Percentiles rank a stretch among this genome's conserved stretches.
These are phyloP conservation scores for Hestina assimilis DNA, from an alignment of 1,140 invertebrate genomes.

Conservation along the genomic window DNA sequence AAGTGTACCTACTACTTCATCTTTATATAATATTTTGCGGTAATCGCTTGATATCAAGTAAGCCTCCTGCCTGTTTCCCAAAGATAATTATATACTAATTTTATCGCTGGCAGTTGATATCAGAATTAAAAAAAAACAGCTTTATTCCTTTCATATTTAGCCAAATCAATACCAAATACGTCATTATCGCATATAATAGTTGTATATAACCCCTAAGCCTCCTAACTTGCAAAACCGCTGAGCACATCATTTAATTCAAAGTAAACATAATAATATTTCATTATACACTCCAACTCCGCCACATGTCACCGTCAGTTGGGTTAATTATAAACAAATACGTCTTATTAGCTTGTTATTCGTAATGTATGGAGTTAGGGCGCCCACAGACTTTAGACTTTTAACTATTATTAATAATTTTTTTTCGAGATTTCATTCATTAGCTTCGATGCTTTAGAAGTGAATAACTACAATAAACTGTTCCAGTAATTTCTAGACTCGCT, in stretches of 20 bases:
- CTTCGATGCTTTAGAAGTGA: no score
- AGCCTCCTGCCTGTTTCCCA: no score
- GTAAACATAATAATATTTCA: slow-evolving; percentile 15
- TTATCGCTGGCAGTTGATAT: no score
- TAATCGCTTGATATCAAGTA: no score
- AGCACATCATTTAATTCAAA: slow-evolving; percentile 1
- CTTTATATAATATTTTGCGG: no score
- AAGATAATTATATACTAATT: no score
- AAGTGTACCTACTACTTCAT: no score
- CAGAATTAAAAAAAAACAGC: no score
- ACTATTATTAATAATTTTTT: neutral
- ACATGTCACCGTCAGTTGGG: slow-evolving; percentile 23
- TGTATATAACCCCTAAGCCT: neutral
- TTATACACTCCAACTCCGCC: slow-evolving; percentile 9
- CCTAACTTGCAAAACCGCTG: neutral
- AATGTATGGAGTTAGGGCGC: slow-evolving; percentile 18
- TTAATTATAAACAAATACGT: slow-evolving; percentile 40
- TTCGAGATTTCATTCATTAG: neutral
- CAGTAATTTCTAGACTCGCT: no score
- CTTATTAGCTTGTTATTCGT: slow-evolving; percentile 34
- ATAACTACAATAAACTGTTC: no score
- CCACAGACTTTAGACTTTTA: neutral
- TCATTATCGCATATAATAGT: neutral
- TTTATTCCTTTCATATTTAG: no score
- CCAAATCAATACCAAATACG: neutral